phyloP scores from a whole-genome alignment of 2,888 invertebrate species.

The Meta bourneti region DNA sequence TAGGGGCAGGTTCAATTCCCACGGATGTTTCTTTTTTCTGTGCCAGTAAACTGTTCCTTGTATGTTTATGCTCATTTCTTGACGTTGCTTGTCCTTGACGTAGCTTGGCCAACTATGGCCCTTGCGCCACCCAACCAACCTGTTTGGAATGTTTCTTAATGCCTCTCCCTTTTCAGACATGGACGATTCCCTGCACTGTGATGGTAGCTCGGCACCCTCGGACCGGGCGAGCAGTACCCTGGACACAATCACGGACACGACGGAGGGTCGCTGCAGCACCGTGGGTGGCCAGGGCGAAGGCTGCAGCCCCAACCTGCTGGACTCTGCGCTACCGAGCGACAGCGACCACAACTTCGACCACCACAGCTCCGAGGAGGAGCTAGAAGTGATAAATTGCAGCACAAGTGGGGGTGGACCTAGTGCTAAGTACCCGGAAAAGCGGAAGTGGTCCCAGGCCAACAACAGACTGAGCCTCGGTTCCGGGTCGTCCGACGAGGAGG shows the following conservation, averaged over 20 bases:
- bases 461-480: slow-evolving; percentile 79
- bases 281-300: slow-evolving; percentile 9
- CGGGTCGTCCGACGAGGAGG: slow-evolving; percentile 84
- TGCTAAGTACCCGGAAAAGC: slow-evolving; percentile 84
- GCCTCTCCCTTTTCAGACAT: slow-evolving; percentile 48
- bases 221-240: slow-evolving; percentile 75
- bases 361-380: slow-evolving; percentile 95
- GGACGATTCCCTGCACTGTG: slow-evolving; percentile 70
- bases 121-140: no score
- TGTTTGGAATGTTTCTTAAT: no score
- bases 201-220: slow-evolving; percentile 70
- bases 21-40: no score
- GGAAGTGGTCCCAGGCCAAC: slow-evolving; percentile 87
- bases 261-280: slow-evolving; percentile 3
- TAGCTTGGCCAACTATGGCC: no score
- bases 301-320: slow-evolving; percentile 76
- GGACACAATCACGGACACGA: slow-evolving; percentile 73
- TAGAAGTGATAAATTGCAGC: slow-evolving; percentile 87
- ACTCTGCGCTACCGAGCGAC: slow-evolving; percentile 82
- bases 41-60: no score
- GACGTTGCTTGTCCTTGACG: no score
- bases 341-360: slow-evolving; percentile 86
- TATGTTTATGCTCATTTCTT: no score
- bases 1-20: no score
- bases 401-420: background rate